phyloP scores from a whole-genome alignment of 2,113 vertebrate genomes.

The Xenotilapia flavipinnis region DNA sequence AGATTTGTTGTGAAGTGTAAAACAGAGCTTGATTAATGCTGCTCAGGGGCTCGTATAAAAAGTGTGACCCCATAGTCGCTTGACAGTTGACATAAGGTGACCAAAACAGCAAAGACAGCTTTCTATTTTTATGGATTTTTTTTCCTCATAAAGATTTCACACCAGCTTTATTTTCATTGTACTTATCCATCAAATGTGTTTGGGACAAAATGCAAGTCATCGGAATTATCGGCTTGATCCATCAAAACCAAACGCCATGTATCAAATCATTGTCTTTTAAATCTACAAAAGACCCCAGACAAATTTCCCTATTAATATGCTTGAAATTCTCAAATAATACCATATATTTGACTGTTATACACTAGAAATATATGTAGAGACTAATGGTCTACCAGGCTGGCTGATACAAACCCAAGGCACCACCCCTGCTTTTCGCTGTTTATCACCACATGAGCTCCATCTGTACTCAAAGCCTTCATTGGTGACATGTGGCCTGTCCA shows the following conservation, averaged over 20 bases:
- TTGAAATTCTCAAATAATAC: not conserved
- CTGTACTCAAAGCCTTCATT: conserved; percentile 44
- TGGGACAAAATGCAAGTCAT: not conserved
- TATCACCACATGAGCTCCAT: conserved; percentile 54
- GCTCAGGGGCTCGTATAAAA: not conserved
- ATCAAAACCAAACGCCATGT: fast-evolving
- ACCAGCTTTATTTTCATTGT: not conserved
- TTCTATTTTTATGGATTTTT: not conserved
- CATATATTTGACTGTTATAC: not conserved
- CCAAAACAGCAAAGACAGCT: not conserved
- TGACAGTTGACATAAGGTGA: not conserved
- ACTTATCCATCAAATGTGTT: not conserved
- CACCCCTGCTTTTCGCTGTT: conserved; percentile 32
- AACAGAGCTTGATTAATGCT: not conserved
- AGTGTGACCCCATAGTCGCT: fast-evolving
- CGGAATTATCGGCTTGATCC: not conserved
- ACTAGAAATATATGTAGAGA: not conserved
- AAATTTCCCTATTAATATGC: not conserved
- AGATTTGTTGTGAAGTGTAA: not conserved
- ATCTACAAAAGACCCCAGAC: not conserved
- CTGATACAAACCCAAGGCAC: not conserved
- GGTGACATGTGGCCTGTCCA: conserved; percentile 53
- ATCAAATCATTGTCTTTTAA: not conserved
- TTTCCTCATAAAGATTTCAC: not conserved
- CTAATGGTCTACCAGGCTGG: not conserved